phyloP scores from a whole-genome alignment of 2,888 invertebrate species.

The Cheilosia soror region DNA sequence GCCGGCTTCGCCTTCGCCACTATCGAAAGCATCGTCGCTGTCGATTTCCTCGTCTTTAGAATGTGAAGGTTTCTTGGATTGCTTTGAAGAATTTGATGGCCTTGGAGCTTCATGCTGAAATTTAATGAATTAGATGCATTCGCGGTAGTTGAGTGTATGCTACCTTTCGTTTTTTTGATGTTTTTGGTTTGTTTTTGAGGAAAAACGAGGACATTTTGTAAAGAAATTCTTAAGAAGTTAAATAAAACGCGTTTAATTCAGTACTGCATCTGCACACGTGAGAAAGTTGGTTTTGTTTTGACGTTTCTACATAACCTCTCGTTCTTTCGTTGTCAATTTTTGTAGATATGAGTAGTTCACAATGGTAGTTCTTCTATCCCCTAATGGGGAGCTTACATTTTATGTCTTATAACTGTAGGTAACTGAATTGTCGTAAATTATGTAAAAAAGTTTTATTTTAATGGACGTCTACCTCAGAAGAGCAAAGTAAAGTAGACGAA shows the following conservation, averaged over 20 bases:
- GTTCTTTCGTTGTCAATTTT: slow-evolving; percentile 9
- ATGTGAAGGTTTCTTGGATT: slow-evolving; percentile 62
- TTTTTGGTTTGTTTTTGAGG: slow-evolving; percentile 86
- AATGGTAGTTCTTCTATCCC: not conserved
- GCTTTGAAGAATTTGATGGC: slow-evolving; percentile 65
- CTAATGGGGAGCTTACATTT: slow-evolving; percentile 16
- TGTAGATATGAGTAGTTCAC: slow-evolving; percentile 30
- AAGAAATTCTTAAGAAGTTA: not conserved
- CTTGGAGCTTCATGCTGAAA: slow-evolving; percentile 52
- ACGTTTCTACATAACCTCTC: slow-evolving; percentile 66
- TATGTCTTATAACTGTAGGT: too few relatives aligned
- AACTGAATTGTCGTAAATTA: not conserved
- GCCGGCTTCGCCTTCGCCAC: slow-evolving; percentile 82
- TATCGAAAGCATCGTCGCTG: slow-evolving; percentile 87
- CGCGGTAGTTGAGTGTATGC: not conserved
- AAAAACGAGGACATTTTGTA: slow-evolving; percentile 85
- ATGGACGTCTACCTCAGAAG: too few relatives aligned
- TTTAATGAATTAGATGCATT: slow-evolving; percentile 23
- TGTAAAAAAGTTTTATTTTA: too few relatives aligned
- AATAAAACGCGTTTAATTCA: slow-evolving; percentile 46
- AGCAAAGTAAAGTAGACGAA: too few relatives aligned
- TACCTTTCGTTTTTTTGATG: slow-evolving; percentile 85
- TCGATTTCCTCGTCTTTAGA: slow-evolving; percentile 86
- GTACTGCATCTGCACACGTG: slow-evolving; percentile 52
- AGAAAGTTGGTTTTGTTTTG: slow-evolving; percentile 62